Conservation (phyloP, 2,888 invertebrate genomes). For the Osedax fenrisi region DNA sequence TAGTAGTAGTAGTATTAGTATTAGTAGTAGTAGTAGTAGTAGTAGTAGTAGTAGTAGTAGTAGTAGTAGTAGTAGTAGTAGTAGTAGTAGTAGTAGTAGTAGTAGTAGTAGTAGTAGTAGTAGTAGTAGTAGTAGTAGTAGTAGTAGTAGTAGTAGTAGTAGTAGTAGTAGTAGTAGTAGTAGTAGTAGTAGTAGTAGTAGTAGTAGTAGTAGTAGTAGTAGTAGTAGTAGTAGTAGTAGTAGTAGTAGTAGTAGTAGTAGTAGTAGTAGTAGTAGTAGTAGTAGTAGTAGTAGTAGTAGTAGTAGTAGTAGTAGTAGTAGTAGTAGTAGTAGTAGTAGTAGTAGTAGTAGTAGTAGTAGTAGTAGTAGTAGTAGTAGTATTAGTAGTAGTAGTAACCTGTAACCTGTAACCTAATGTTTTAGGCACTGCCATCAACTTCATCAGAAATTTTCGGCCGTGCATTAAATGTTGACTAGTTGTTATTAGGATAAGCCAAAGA, state of each 20-base stretch:
- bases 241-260: background rate
- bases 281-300: background rate
- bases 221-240: background rate
- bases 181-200: background rate
- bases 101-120: slow-evolving; percentile 9
- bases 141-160: background rate
- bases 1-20: too few species aligned
- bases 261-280: background rate
- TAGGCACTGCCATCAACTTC: too few species aligned
- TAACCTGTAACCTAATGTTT: too few species aligned
- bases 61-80: background rate
- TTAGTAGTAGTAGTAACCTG: too few species aligned
- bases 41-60: background rate
- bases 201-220: background rate
- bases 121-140: slow-evolving; percentile 13
- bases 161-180: background rate
- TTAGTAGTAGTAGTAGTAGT: too few species aligned
- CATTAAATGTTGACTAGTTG: too few species aligned
- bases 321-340: background rate
- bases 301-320: background rate
- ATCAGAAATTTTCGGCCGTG: too few species aligned
- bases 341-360: slow-evolving; percentile 6
- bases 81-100: background rate
- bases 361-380: background rate
- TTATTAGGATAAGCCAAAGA: too few species aligned